Conservation (phyloP, 2,797 vertebrate genomes). For the Leuciscus waleckii region DNA sequence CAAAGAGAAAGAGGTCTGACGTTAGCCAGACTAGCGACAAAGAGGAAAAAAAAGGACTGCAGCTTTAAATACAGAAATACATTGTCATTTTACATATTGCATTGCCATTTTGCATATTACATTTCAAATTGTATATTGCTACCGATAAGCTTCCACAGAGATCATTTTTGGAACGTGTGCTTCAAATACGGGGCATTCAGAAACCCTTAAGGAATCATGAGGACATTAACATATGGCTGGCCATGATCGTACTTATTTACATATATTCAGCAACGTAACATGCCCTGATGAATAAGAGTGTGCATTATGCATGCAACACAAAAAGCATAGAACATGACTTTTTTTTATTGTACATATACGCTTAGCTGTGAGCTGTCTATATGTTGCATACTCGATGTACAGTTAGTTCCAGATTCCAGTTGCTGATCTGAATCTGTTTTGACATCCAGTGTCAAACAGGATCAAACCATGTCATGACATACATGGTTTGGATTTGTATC, state of each 20-base stretch:
- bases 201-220: background rate
- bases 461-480: background rate
- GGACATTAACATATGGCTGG: background rate
- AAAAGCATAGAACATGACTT: background rate
- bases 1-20: too few species aligned
- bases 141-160: background rate
- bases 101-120: too few species aligned
- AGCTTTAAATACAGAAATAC: too few species aligned
- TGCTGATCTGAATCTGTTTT: background rate
- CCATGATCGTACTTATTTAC: background rate
- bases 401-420: background rate
- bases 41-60: too few species aligned
- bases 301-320: background rate
- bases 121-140: too few species aligned
- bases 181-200: constrained; percentile 3
- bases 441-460: background rate
- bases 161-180: background rate
- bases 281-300: background rate
- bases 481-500: constrained; percentile 1
- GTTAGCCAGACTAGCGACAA: too few species aligned
- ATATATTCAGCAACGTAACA: background rate
- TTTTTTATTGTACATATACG: too few species aligned
- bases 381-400: background rate
- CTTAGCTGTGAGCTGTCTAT: background rate
- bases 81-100: too few species aligned